A percentile compares a stretch with the other conserved stretches of the same genome.
Evolutionary conservation across 2,888 invertebrate species (phyloP).

Genomic region (Drosophila anomalata): DNA sequence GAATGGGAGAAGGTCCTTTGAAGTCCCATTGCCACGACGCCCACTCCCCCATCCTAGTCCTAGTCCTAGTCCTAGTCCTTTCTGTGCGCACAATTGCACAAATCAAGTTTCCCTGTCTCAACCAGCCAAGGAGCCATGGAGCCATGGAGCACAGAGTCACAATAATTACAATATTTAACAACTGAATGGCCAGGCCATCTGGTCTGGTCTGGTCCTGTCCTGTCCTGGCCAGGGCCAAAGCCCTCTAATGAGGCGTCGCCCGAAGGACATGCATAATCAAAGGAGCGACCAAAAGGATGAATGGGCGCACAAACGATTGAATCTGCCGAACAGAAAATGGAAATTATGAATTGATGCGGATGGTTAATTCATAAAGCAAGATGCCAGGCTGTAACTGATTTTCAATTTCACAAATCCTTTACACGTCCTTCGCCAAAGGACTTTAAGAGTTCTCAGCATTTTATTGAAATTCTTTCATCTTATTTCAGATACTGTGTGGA

Average conservation of each 20-base stretch:
- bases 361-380: constrained; percentile 13
- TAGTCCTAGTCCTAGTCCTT: background rate
- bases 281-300: constrained; percentile 10
- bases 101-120: constrained; percentile 40
- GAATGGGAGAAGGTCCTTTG: constrained; percentile 67
- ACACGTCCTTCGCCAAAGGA: background rate
- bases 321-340: constrained; percentile 1
- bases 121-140: constrained; percentile 1
- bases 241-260: constrained; percentile 33
- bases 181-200: constrained; percentile 15
- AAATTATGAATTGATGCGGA: background rate
- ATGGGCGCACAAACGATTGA: constrained; percentile 6
- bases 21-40: constrained; percentile 35
- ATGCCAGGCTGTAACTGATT: background rate
- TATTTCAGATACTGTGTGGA: constrained; percentile 92
- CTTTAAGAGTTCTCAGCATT: background rate
- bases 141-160: constrained; percentile 22
- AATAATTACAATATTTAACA: constrained; percentile 46
- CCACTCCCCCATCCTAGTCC: background rate
- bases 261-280: constrained; percentile 45
- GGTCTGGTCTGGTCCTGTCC: background rate
- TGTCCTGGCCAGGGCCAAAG: background rate
- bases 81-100: constrained; percentile 57
- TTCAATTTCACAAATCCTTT: background rate
- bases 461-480: background rate